A percentile compares a stretch with the other conserved stretches of the same genome.
These are phyloP conservation scores for Leptopilina boulardi DNA, from an alignment of 1,140 invertebrate species.

Conservation along the genomic window DNA sequence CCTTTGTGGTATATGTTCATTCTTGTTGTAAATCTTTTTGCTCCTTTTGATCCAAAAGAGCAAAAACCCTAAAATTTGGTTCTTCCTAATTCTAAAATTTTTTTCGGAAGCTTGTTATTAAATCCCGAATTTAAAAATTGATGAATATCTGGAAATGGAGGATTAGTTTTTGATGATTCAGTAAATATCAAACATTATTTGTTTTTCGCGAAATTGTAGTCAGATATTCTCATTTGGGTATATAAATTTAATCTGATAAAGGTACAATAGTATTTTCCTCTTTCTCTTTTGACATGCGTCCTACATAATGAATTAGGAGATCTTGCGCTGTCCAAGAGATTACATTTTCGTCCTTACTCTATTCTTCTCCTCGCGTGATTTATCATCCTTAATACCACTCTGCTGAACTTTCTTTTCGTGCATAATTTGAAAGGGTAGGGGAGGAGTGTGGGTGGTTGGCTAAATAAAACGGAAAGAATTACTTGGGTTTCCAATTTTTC, in stretches of 20 bases:
- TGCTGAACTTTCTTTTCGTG: slow-evolving; percentile 3
- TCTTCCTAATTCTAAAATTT: too few relatives aligned
- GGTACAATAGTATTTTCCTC: background rate
- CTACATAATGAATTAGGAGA: slow-evolving; percentile 24
- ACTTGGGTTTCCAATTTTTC: background rate
- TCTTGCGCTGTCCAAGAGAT: slow-evolving; percentile 7
- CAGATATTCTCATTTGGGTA: background rate
- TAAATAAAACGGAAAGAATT: background rate
- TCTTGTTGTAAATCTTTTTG: too few relatives aligned
- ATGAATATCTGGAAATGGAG: too few relatives aligned
- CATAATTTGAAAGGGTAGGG: background rate
- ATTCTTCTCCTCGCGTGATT: slow-evolving; percentile 15
- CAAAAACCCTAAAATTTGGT: too few relatives aligned
- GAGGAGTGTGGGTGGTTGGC: background rate
- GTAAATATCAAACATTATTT: background rate
- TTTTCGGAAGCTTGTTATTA: too few relatives aligned
- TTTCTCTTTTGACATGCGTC: background rate
- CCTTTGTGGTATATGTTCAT: too few relatives aligned
- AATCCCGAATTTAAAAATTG: too few relatives aligned
- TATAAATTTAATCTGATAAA: background rate
- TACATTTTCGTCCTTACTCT: slow-evolving; percentile 15
- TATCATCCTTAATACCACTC: slow-evolving; percentile 16
- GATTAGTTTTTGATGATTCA: too few relatives aligned
- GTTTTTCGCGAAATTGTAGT: background rate
- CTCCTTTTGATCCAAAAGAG: too few relatives aligned